Base-by-base conservation (phyloP, 2,888 invertebrate species). In the Ennomos erosarius region DNA sequence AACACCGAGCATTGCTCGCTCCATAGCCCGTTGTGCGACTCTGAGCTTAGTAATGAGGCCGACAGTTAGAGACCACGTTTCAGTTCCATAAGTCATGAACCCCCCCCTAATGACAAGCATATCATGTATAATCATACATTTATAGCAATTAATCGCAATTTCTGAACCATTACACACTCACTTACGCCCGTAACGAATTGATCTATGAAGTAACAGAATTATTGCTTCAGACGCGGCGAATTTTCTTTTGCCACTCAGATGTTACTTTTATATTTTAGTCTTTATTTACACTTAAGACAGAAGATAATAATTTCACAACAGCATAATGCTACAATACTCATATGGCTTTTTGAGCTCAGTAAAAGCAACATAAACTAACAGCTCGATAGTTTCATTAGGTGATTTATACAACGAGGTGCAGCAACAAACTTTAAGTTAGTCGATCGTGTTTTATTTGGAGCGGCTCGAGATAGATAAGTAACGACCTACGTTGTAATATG, bases 321-420 rank as follows among this genome's bases (percentile, higher is more conserved):
- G 26, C 26, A 26, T 26, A 1, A 26, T 26, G 26, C 26, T 26
- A 6, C 47, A 33, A 35, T 52, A 35, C 36, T 61, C 59, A 56
- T 9, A 54, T 65, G 65, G 9, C 34, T 44, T 44, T 34, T 44
- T n/a, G 11, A 44, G 36, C 47, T 40, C 11, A 11, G 44, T 48
- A 49, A 55, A 38, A 37, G 49, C 37, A 45, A 44, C 52, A 71
- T 69, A 72, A 76, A 73, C 69, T 73, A 68, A 68, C 62, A 53
- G 60, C 58, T 68, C 70, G 61, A 44, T 65, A 43, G 43, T 39
- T 67, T 62, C 58, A 67, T 65, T 67, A 73, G 26, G 26, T 26
- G 26, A 68, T 67, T 74, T 73, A 59, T 62, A 42, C 69, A 71
- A 69, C 61, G 57, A 67, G 69, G 66, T 68, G 61, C 57, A 61